Evolutionary conservation across 2,888 invertebrate species (phyloP).

Genomic region (Hemaris fuciformis): DNA sequence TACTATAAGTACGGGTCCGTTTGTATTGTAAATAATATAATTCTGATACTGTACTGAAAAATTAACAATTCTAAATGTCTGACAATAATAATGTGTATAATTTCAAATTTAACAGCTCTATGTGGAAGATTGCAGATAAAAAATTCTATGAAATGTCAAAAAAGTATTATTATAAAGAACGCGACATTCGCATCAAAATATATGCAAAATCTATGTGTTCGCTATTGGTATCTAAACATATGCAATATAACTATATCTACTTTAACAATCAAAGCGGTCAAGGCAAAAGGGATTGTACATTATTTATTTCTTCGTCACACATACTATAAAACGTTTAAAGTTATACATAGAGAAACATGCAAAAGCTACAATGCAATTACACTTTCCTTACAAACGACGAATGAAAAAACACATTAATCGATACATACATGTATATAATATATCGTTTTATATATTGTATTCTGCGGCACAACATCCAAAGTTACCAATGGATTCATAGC

Average conservation of each 20-base stretch:
- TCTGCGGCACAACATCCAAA: slow-evolving; percentile 15
- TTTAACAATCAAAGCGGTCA: slow-evolving; percentile 49
- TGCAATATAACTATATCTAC: slow-evolving; percentile 25
- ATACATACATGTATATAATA: slow-evolving; percentile 12
- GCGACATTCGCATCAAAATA: slow-evolving; percentile 1
- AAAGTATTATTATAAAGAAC: background rate
- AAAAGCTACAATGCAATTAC: slow-evolving; percentile 50
- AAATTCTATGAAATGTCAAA: background rate
- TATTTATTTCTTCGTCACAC: slow-evolving; percentile 33
- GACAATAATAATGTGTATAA: background rate
- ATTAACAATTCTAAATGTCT: background rate
- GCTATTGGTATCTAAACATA: slow-evolving; percentile 8
- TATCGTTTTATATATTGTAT: slow-evolving; percentile 17
- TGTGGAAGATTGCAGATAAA: background rate
- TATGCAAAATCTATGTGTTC: background rate
- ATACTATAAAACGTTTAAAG: slow-evolving; percentile 20
- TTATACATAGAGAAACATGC: slow-evolving; percentile 33
- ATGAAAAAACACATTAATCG: slow-evolving; percentile 36
- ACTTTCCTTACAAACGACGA: slow-evolving; percentile 32
- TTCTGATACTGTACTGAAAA: slow-evolving; percentile 27
- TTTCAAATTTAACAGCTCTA: background rate
- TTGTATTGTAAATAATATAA: slow-evolving; percentile 17
- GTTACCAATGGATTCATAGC: slow-evolving; percentile 11
- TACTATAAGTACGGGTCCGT: slow-evolving; percentile 35
- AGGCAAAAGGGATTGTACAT: slow-evolving; percentile 57